phyloP scores from a whole-genome alignment of 2,888 invertebrate species.

The Drosophila tripunctata region DNA sequence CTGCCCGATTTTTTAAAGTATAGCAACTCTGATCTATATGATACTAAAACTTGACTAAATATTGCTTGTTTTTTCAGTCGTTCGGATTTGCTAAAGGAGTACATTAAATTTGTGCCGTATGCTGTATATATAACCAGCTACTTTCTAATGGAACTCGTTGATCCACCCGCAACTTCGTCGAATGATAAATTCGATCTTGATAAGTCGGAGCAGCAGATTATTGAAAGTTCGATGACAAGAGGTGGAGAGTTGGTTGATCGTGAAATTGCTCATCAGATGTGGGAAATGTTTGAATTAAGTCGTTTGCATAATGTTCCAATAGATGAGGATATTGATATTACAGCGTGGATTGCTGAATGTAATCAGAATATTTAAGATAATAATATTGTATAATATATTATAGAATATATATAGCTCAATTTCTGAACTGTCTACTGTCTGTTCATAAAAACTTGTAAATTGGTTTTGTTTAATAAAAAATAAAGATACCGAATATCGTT shows the following conservation, averaged over 20 bases:
- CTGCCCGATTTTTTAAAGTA: conserved; percentile 79
- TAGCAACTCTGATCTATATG: not conserved
- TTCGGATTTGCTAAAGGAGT: conserved; percentile 77
- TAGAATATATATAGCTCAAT: too few relatives aligned
- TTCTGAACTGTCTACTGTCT: too few relatives aligned
- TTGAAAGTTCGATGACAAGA: conserved; percentile 36
- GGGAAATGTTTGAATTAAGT: conserved; percentile 77
- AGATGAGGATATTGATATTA: conserved; percentile 55
- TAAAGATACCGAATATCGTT: too few relatives aligned
- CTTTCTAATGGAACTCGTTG: conserved; percentile 75
- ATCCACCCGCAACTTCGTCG: conserved; percentile 44
- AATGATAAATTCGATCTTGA: conserved; percentile 53
- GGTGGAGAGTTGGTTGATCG: conserved; percentile 81
- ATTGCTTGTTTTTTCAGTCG: conserved; percentile 57
- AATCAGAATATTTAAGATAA: too few relatives aligned
- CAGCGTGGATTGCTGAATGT: too few relatives aligned
- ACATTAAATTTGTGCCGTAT: conserved; percentile 75
- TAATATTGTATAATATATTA: too few relatives aligned
- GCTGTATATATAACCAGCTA: conserved; percentile 60
- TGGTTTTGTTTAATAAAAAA: too few relatives aligned
- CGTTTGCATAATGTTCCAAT: conserved; percentile 62
- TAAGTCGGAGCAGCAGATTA: conserved; percentile 43
- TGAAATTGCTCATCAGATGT: conserved; percentile 79
- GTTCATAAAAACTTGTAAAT: too few relatives aligned
- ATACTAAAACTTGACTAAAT: not conserved